These are phyloP conservation scores for Tigriopus californicus DNA, from an alignment of 2,888 invertebrate species.

Conservation along the genomic window DNA sequence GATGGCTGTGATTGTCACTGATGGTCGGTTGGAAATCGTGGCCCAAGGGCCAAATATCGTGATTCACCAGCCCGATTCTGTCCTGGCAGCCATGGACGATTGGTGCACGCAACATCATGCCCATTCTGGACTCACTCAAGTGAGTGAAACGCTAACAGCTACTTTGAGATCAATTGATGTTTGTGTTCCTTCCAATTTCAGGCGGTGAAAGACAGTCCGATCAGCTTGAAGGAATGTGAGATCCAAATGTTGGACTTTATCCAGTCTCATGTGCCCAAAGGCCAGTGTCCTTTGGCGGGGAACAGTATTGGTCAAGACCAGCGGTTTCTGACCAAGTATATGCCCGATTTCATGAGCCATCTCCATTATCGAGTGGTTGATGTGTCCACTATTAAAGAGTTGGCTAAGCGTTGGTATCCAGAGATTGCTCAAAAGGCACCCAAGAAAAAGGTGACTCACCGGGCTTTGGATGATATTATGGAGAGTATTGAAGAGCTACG, in stretches of 20 bases:
- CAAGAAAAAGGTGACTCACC: slow-evolving; percentile 43
- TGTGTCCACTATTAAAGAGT: slow-evolving; percentile 72
- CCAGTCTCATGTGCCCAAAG: slow-evolving; percentile 31
- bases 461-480: slow-evolving; percentile 60
- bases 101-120: slow-evolving; percentile 68
- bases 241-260: slow-evolving; percentile 49
- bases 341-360: slow-evolving; percentile 56
- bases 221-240: slow-evolving; percentile 48
- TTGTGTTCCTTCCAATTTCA: too few relatives aligned
- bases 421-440: slow-evolving; percentile 38
- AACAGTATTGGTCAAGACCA: slow-evolving; percentile 74
- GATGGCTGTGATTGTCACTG: slow-evolving; percentile 72
- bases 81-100: slow-evolving; percentile 54
- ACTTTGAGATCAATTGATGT: too few relatives aligned
- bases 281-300: slow-evolving; percentile 48
- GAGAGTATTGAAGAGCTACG: slow-evolving; percentile 68
- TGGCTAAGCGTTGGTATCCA: slow-evolving; percentile 52
- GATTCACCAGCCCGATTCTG: slow-evolving; percentile 51
- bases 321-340: slow-evolving; percentile 55
- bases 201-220: slow-evolving; percentile 17
- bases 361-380: slow-evolving; percentile 84
- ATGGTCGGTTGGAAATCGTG: slow-evolving; percentile 50
- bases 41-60: slow-evolving; percentile 54
- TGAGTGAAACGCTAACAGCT: too few relatives aligned
- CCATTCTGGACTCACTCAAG: slow-evolving; percentile 60